phyloP scores from a whole-genome alignment of 2,888 invertebrate genomes.

The Allolobophora icterica region DNA sequence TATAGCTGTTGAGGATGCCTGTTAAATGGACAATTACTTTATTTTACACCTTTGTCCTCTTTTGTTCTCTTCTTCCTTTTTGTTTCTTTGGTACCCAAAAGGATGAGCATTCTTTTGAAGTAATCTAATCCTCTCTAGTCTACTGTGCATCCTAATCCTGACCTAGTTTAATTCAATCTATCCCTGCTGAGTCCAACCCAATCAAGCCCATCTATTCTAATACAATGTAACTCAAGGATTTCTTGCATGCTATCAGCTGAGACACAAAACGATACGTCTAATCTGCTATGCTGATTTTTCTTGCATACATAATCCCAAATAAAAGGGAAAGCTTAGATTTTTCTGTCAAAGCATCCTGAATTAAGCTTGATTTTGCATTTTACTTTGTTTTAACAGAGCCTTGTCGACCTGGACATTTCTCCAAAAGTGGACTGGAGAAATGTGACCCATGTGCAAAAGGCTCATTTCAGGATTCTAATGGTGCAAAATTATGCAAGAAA shows the following conservation, averaged over 20 bases:
- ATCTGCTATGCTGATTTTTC: too few species aligned
- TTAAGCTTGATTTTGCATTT: neutral
- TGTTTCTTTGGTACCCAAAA: neutral
- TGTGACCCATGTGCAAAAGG: constrained; percentile 9
- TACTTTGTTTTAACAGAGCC: neutral
- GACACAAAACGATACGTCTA: too few species aligned
- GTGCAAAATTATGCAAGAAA: constrained; percentile 7
- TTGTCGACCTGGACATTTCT: constrained; percentile 12
- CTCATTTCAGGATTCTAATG: neutral
- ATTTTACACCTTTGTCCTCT: neutral
- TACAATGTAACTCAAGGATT: neutral
- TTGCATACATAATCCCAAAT: too few species aligned
- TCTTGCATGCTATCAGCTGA: neutral
- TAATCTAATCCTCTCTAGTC: neutral
- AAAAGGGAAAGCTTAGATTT: neutral
- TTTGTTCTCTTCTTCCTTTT: too few species aligned
- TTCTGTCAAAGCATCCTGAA: neutral
- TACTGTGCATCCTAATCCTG: too few species aligned
- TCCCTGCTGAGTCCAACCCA: neutral
- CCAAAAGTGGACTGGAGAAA: constrained; percentile 22
- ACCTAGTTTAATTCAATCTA: neutral
- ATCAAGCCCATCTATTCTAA: neutral
- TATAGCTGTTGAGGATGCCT: neutral
- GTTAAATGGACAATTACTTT: neutral
- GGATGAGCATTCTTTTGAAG: neutral